A percentile compares a stretch with the other conserved stretches of the same genome.
Conservation (phyloP, 2,888 invertebrate species). For the Argyresthia goedartella region DNA sequence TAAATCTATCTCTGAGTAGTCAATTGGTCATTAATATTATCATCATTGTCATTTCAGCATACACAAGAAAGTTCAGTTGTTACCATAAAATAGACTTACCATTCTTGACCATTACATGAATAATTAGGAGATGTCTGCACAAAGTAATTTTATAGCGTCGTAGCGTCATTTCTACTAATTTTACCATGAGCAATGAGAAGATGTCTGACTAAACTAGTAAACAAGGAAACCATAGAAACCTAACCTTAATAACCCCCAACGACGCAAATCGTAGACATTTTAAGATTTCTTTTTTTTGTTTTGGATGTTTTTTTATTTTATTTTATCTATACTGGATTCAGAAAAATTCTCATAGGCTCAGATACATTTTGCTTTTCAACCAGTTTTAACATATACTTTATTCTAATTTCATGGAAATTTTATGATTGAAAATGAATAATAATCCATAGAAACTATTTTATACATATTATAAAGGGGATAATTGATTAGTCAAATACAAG, state of each 20-base stretch:
- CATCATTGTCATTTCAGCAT: constrained; percentile 28
- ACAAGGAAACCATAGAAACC: too few species aligned
- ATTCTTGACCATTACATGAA: neutral
- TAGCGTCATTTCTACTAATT: too few species aligned
- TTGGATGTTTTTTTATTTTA: neutral
- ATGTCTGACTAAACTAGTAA: too few species aligned
- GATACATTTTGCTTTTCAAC: neutral
- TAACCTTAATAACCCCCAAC: too few species aligned
- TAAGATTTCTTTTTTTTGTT: too few species aligned
- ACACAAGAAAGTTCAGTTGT: neutral
- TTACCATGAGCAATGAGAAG: too few species aligned
- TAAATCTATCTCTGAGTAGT: constrained; percentile 44
- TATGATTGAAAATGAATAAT: neutral
- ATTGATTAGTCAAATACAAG: neutral
- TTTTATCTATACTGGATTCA: neutral
- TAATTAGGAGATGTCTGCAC: neutral
- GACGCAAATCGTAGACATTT: too few species aligned
- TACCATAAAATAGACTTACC: neutral
- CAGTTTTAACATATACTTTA: neutral
- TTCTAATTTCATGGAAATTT: neutral
- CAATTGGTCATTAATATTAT: constrained; percentile 34
- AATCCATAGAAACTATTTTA: neutral
- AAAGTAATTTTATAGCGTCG: constrained; percentile 1
- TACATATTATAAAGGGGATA: neutral
- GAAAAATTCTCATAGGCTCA: neutral